A percentile compares a stretch with the other conserved stretches of the same genome.
Evolutionary conservation across 1,140 invertebrate genomes (phyloP).

Genomic region (Anadara kagoshimensis): DNA sequence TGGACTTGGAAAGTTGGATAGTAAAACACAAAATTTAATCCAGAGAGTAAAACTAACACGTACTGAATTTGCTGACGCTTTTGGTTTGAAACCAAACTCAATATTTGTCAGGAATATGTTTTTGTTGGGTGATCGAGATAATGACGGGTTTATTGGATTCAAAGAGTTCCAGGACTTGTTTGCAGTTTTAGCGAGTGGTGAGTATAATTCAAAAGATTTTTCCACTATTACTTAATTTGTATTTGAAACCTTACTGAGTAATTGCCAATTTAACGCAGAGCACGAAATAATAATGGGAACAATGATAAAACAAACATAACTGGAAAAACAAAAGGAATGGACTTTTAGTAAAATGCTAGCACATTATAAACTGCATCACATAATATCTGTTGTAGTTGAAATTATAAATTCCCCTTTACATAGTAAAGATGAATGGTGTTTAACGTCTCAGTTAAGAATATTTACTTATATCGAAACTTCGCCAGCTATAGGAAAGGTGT

Average conservation of each 20-base stretch:
- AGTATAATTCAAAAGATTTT: not conserved
- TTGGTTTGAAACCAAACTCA: slow-evolving; percentile 96
- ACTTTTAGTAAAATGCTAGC: no score
- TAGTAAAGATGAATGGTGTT: no score
- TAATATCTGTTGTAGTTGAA: no score
- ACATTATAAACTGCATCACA: no score
- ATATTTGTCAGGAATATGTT: slow-evolving; percentile 99
- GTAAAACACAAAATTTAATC: slow-evolving; percentile 20
- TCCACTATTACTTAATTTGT: not conserved
- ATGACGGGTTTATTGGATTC: slow-evolving; percentile 95
- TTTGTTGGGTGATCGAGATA: slow-evolving; percentile 96
- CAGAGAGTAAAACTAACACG: slow-evolving; percentile 50
- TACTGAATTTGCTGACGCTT: slow-evolving; percentile 94
- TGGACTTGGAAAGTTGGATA: no score
- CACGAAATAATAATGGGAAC: not conserved
- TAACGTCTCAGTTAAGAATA: no score
- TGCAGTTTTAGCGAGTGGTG: slow-evolving; percentile 81
- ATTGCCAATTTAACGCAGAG: not conserved
- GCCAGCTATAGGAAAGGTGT: no score
- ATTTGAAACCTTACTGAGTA: not conserved
- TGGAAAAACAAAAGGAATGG: no score
- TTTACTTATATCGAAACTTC: no score
- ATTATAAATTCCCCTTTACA: no score
- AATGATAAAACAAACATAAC: not conserved
- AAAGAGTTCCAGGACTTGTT: slow-evolving; percentile 98